Evolutionary conservation across 2,797 vertebrate species (phyloP).

Genomic region (Micrastur ruficollis): DNA sequence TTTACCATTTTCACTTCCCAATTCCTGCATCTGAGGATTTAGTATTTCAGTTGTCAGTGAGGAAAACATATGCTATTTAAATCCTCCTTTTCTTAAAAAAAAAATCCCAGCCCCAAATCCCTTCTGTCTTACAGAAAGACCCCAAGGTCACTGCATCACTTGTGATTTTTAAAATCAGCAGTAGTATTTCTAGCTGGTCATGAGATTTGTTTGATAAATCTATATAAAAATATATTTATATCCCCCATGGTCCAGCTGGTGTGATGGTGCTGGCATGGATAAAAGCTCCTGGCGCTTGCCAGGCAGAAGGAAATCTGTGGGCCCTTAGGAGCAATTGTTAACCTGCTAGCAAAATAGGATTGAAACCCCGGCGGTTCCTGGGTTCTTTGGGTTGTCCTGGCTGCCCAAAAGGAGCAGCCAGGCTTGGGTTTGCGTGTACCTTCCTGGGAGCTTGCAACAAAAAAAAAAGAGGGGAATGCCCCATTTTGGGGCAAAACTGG

Average conservation of each 20-base stretch:
- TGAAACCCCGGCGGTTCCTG: background rate
- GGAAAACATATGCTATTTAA: background rate
- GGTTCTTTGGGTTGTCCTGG: background rate
- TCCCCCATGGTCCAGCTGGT: background rate
- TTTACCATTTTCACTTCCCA: background rate
- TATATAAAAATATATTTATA: background rate
- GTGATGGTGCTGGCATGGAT: background rate
- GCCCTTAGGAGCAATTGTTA: background rate
- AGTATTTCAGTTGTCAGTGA: background rate
- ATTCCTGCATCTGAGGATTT: accelerated
- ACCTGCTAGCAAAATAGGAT: background rate
- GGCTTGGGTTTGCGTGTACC: background rate
- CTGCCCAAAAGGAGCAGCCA: background rate
- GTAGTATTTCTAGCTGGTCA: background rate
- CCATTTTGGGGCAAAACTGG: background rate
- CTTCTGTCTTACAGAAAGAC: background rate
- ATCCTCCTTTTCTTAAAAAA: background rate
- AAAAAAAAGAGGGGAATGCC: background rate
- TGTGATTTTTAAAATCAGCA: background rate
- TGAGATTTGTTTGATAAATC: background rate
- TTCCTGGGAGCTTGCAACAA: too few relatives aligned
- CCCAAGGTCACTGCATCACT: background rate
- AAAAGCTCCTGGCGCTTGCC: background rate
- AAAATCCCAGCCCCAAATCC: background rate
- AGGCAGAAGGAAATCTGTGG: background rate